Base-by-base conservation (phyloP, 2,888 invertebrate species). In the Anodontia alba region DNA sequence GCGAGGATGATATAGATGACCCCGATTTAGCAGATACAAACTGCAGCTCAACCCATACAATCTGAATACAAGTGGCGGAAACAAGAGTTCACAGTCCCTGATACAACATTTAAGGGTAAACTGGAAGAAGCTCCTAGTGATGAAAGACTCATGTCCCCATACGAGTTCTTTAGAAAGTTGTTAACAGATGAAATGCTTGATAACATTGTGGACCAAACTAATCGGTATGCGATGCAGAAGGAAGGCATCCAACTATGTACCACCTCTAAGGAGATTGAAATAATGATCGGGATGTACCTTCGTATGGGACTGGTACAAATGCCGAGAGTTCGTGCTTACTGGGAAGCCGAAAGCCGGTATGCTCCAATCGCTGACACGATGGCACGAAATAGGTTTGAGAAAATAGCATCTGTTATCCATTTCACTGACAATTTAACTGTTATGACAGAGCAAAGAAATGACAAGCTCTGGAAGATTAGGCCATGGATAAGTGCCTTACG, bases 381-480 rank as follows among this genome's bases (percentile, higher is more conserved):
- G 84, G 15, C 67, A 17, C 36, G 84, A 49, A 76, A 78, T n/a
- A n/a, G 78, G 3, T 81, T 73, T 62, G 76, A 73, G 23, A 66
- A 75, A 38, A 33, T 83, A 20, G 10, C 67, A 1, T 17, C 68
- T 3, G 17, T n/a, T 17, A 17, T 80, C 20, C 79, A 80, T 73
- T 82, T 82, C 49, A 36, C 26, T 31, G 62, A 80, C 70, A 81
- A 81, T 46, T 20, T 73, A 33, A 36, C 17, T 26, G 81, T 54
- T n/a, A 57, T 69, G 1, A 73, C 62, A 31, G 80, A 83, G 0
- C 51, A 67, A 62, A 71, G 69, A 23, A 23, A 36, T 29, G 69
- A 83, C 33, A 68, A 75, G 49, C 46, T 81, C 20, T 81, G 73
- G 81, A 83, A 86, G 80, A 17, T 86, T 49, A 33, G 74, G 23